Evolutionary conservation across 1,140 invertebrate genomes (phyloP), one percentile per base, ranked within the genome.

Genomic region (Samia ricini): DNA sequence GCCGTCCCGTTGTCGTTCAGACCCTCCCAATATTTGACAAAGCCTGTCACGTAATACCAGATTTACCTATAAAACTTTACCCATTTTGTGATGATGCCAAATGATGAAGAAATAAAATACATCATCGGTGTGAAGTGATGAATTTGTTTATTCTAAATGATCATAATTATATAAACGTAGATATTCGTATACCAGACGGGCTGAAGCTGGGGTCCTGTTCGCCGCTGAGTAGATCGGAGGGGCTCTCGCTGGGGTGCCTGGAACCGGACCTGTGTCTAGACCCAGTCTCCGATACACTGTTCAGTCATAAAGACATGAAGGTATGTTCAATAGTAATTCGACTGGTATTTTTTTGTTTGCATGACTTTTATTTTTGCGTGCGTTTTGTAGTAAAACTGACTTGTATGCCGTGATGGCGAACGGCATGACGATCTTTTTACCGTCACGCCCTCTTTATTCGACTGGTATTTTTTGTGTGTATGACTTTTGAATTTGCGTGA

Each of bases 281-380:
- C 24, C 79, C 79, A 0, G 78, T 80, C 7, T 58, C 78, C 0
- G 78, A 83, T 0, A 72, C 80, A 56, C 77, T 84, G 5, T 86
- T 87, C 42, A 81, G 69, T 64, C 83, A 86, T 63, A 89, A 88
- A 61, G 81, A 89, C 36, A 77, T 89, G 18, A 89, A 89, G 83
- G 85, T 88, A 75, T 29, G 20, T 58, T 12, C n/a, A 15, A 4
- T 3, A 42, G 10, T 42, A 26, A 26, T 4, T 26, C 8, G 26
- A 26, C 51, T 5, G n/a, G 4, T 15, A 19, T 29, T 15, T 22
- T 54, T 26, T 21, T 19, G 10, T 4, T 60, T 21, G 63, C 50
- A 58, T 15, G 52, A 52, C 50, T 33, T 19, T 42, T 56, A 50
- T 56, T 51, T 58, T 21, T 12, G 15, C 52, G 1, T 56, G 20